Evolutionary conservation across 2,888 invertebrate genomes (phyloP).

Genomic region (Chymomyza amoena): DNA sequence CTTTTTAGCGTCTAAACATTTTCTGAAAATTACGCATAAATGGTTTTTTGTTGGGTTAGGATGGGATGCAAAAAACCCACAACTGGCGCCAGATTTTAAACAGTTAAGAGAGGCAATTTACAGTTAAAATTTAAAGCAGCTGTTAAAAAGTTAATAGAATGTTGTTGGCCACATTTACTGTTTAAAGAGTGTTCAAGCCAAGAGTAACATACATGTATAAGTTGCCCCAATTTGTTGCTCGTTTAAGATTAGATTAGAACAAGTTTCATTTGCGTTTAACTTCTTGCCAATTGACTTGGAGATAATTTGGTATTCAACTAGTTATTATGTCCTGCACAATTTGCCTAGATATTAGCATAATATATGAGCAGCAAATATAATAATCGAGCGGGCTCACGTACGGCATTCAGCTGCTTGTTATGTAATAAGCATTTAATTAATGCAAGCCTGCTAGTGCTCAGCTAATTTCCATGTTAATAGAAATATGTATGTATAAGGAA

Average conservation of each 20-base stretch:
- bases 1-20: slow-evolving; percentile 46
- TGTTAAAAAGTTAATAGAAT: slow-evolving; percentile 27
- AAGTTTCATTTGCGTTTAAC: neutral
- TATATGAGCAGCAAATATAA: neutral
- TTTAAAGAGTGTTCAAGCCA: neutral
- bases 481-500: neutral
- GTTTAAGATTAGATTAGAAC: neutral
- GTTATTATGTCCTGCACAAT: neutral
- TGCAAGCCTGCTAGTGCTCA: slow-evolving; percentile 2
- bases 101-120: neutral
- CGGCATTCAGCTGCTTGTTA: neutral
- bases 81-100: neutral
- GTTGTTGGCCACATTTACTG: neutral
- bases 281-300: neutral
- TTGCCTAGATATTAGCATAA: neutral
- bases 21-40: slow-evolving; percentile 55
- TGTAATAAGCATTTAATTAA: slow-evolving; percentile 56
- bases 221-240: neutral
- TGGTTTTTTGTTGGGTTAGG: slow-evolving; percentile 55
- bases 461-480: slow-evolving; percentile 70
- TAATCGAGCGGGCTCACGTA: too few species aligned
- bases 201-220: neutral
- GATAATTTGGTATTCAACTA: neutral
- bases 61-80: slow-evolving; percentile 6
- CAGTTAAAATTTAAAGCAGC: slow-evolving; percentile 12